Evolutionary conservation across 1,140 invertebrate genomes (phyloP), one percentile per base, ranked within the genome.

Genomic region (Bombus haemorrhoidalis): DNA sequence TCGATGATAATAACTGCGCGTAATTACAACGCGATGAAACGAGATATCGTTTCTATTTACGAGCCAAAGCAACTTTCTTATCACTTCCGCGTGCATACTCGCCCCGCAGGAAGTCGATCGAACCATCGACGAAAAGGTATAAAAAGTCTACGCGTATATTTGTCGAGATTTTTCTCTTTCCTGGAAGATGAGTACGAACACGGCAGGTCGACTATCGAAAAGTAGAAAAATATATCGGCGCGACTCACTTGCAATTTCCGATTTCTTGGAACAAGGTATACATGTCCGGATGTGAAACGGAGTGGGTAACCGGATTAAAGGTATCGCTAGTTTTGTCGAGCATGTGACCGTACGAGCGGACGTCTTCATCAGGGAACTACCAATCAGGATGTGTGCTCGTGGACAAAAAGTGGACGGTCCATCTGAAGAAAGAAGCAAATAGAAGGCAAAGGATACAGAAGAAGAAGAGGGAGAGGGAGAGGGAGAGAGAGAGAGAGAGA

Each of bases 331-430:
- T 66, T 90, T 83, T 57, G 72, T 83, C 81, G 81, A 83, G 86
- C 66, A 81, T 37, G 37, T 66, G 68, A 41, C 43, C 43, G 41
- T 53, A 75, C 59, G 41, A 69, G 34, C 82, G 86, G 89, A 93
- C 91, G 90, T 94, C 93, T 94, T 94, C 93, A 94, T 93, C 93
- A 91, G 87, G 76, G 76, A 83, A 41, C 87, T 85, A 92, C 87
- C 89, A 87, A 93, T 92, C 91, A 85, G 39, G 76, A 90, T 86
- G 85, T 82, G 90, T 77, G 85, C 72, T 75, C 28, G 81, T 28
- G 66, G 13, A 85, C 89, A 93, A 93, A 93, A 93, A 93, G 84
- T 83, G 86, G 69, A 87, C 71, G 77, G 87, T 84, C 64, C 81
- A 79, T 68, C 64, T 34, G 15, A 78, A 72, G 53, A 75, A 72